A percentile compares a stretch with the other conserved stretches of the same genome.
These are phyloP conservation scores for Marasmarcha lunaedactyla DNA, from an alignment of 2,888 invertebrate genomes.

Conservation along the genomic window DNA sequence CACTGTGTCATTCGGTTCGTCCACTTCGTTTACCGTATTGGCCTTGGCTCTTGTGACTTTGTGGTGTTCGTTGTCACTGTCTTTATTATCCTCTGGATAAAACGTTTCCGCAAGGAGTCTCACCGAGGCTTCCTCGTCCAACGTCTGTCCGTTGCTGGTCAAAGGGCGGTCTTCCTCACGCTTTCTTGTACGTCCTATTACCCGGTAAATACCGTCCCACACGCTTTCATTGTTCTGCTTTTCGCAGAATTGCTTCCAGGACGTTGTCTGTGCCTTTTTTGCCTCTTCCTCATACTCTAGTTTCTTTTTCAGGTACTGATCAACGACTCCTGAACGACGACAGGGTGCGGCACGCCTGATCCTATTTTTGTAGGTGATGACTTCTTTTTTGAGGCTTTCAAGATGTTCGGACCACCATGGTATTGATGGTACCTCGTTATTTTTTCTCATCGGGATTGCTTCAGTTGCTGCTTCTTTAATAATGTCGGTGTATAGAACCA, in stretches of 20 bases:
- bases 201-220: no score
- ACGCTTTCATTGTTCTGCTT: neutral
- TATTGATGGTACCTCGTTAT: neutral
- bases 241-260: neutral
- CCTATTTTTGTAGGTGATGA: neutral
- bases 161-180: neutral
- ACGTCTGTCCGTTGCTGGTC: neutral
- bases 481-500: neutral
- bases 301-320: neutral
- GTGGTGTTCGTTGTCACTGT: neutral
- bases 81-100: no score
- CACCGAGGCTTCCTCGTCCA: neutral
- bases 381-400: neutral
- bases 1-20: no score
- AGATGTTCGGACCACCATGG: neutral
- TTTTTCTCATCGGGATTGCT: neutral
- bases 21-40: no score
- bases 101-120: no score
- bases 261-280: neutral
- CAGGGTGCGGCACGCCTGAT: neutral
- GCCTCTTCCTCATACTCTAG: neutral
- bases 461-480: neutral
- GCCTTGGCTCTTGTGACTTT: neutral
- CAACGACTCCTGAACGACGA: neutral
- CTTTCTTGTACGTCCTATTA: neutral